Conservation (phyloP, 2,113 vertebrate species). For the Macquaria ambigua region DNA sequence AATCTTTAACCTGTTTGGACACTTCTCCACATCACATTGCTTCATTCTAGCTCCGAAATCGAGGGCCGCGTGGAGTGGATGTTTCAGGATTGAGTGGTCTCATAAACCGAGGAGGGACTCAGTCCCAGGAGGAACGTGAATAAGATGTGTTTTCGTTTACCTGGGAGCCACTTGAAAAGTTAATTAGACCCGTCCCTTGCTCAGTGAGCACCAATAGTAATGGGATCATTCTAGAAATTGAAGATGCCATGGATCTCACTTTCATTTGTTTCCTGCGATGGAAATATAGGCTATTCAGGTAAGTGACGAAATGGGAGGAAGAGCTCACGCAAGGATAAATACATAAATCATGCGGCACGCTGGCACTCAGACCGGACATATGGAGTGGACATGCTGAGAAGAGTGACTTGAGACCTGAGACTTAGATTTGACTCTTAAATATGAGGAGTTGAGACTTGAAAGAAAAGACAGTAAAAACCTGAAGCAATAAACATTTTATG, state of each 20-base stretch:
- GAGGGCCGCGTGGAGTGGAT: neutral
- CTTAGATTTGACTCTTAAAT: neutral
- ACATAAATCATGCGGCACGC: neutral
- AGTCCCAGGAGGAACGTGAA: conserved; percentile 49
- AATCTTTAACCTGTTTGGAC: conserved; percentile 5
- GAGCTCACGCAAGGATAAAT: neutral
- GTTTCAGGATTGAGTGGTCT: conserved; percentile 65
- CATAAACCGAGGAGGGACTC: conserved; percentile 63
- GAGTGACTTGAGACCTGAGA: neutral
- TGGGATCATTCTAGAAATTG: conserved; percentile 37
- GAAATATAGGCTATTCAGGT: conserved; percentile 4
- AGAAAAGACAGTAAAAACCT: neutral
- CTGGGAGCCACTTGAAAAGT: conserved; percentile 49
- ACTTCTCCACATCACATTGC: conserved; percentile 10
- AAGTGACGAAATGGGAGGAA: conserved; percentile 1
- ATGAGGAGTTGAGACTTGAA: neutral
- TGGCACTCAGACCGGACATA: neutral
- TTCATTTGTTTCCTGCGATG: conserved; percentile 15
- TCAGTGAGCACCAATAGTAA: conserved; percentile 21
- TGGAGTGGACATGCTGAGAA: neutral
- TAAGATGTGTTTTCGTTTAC: conserved; percentile 52
- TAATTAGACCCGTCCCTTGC: conserved; percentile 58
- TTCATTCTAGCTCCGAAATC: neutral
- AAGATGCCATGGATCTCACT: conserved; percentile 18
- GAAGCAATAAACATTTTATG: neutral